Evolutionary conservation across 2,797 vertebrate species (phyloP).

Genomic region (Cryptoblepharus egeriae): DNA sequence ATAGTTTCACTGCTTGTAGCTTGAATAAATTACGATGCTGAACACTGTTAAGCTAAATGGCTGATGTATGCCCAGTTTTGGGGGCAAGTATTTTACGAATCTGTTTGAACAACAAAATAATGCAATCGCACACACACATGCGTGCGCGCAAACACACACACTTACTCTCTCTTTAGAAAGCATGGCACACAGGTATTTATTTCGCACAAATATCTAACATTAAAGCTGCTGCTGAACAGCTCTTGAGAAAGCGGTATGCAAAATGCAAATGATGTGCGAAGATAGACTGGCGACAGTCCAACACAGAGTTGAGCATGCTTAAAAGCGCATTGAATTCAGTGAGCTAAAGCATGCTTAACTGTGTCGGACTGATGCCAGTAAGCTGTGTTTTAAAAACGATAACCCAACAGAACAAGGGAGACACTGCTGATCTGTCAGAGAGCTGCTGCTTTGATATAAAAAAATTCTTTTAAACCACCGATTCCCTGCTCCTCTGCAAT

Average conservation of each 20-base stretch:
- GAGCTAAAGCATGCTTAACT: background rate
- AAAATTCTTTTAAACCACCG: slow-evolving; percentile 1
- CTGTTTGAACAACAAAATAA: slow-evolving; percentile 25
- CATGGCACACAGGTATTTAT: background rate
- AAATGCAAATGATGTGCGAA: slow-evolving; percentile 17
- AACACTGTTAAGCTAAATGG: slow-evolving; percentile 24
- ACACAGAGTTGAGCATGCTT: background rate
- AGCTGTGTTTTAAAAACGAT: background rate
- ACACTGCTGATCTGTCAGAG: background rate
- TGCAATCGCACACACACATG: background rate
- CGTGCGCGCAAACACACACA: no score
- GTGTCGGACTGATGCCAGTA: background rate
- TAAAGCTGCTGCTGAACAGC: background rate
- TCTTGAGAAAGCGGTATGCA: background rate
- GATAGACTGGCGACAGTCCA: background rate
- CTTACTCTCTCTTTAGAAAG: no score
- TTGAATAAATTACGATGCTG: slow-evolving; percentile 38
- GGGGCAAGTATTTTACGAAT: slow-evolving; percentile 25
- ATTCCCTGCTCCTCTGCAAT: background rate
- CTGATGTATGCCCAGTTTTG: background rate
- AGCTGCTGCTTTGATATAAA: background rate
- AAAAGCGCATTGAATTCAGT: background rate
- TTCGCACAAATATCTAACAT: background rate
- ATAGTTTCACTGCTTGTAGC: slow-evolving; percentile 33
- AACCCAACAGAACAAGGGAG: background rate